Conservation (phyloP, 2,113 vertebrate genomes). For the Microtus montanus region DNA sequence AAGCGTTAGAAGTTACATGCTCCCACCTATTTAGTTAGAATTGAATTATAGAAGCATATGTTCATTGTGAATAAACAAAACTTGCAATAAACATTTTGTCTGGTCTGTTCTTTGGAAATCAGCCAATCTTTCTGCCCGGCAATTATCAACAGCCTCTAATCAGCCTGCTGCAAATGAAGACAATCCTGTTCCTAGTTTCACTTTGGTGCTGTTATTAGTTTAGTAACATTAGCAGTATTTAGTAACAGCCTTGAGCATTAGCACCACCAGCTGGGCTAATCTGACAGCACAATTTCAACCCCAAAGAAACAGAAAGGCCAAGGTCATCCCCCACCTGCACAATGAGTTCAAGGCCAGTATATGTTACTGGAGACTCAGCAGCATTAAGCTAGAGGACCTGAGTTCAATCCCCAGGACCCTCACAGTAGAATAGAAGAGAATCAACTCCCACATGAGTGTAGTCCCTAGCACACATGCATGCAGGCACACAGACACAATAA, state of each 20-base stretch:
- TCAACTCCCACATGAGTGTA: neutral
- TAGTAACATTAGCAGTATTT: slow-evolving; percentile 9
- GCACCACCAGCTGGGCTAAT: slow-evolving; percentile 12
- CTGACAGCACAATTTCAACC: slow-evolving; percentile 50
- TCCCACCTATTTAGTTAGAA: slow-evolving; percentile 69
- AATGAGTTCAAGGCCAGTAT: neutral
- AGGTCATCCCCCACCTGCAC: neutral
- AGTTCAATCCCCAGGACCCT: neutral
- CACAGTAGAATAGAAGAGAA: neutral
- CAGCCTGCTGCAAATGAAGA: slow-evolving; percentile 41
- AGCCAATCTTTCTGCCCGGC: slow-evolving; percentile 21
- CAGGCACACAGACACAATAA: neutral
- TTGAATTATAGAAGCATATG: slow-evolving; percentile 34
- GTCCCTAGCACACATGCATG: neutral
- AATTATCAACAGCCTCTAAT: slow-evolving; percentile 51
- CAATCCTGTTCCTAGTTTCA: neutral
- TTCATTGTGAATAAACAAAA: slow-evolving; percentile 57
- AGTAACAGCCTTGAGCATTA: slow-evolving; percentile 38
- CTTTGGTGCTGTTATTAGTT: neutral
- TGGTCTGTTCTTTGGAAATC: slow-evolving; percentile 51
- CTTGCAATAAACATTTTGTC: slow-evolving; percentile 44
- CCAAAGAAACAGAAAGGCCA: neutral
- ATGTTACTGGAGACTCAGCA: neutral
- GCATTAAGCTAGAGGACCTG: neutral
- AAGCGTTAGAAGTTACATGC: slow-evolving; percentile 39